Evolutionary conservation across 2,797 vertebrate species (phyloP).

Genomic region (Peromyscus eremicus): DNA sequence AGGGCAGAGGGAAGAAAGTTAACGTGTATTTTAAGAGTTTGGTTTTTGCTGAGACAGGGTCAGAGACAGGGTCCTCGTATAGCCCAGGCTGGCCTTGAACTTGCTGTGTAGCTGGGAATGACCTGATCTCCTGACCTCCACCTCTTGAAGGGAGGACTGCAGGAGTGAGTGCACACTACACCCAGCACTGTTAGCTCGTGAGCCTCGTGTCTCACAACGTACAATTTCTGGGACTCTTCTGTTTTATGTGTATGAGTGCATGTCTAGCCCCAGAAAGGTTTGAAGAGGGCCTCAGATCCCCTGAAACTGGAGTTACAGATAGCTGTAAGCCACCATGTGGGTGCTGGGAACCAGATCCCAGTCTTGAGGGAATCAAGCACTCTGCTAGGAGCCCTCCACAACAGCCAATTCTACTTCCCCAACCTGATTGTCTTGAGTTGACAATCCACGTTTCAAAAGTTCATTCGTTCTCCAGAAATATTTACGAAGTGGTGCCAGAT

Average conservation of each 20-base stretch:
- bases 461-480: slow-evolving; percentile 47
- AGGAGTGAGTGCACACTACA: not conserved
- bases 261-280: not conserved
- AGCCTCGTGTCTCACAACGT: slow-evolving; percentile 22
- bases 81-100: not conserved
- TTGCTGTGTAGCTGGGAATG: not conserved
- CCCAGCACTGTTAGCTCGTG: not conserved
- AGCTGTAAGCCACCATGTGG: not conserved
- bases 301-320: not conserved
- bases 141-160: not conserved
- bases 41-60: not conserved
- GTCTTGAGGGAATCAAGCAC: not conserved
- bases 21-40: not conserved
- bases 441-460: slow-evolving; percentile 5
- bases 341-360: not conserved
- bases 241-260: not conserved
- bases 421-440: slow-evolving; percentile 11
- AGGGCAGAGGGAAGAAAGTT: slow-evolving; percentile 44
- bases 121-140: not conserved
- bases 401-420: slow-evolving; percentile 4
- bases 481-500: not conserved
- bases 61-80: not conserved
- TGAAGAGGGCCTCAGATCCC: not conserved
- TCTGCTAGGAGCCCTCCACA: not conserved
- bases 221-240: not conserved